Evolutionary conservation across 2,113 vertebrate genomes (phyloP), one percentile per base, ranked within the genome.

Genomic region (Xyrauchen texanus): DNA sequence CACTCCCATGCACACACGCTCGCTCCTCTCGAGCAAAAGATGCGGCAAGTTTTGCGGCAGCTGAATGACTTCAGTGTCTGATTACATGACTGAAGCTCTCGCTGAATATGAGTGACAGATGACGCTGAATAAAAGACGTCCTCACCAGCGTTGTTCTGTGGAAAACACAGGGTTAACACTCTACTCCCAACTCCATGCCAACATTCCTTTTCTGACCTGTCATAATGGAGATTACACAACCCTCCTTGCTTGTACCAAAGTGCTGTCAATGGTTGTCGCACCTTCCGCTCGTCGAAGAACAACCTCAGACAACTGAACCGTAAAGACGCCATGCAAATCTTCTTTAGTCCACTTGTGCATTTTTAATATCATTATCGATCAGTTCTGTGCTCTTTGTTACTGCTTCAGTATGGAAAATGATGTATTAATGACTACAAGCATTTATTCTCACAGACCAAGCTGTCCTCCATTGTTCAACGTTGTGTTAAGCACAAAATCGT

Each of bases 211-310:
- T 16, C 4, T 63, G 6, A 16, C 53, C 46, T 7, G 13, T 16
- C 78, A 21, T 8, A 53, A 44, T 67, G 77, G 44, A 62, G 78
- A 77, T 61, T 62, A 70, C 65, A n/a, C 76, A 53, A 60, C 55
- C 53, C 77, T 77, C 61, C 64, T 79, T 21, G 91, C 90, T 92
- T 85, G 83, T 91, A 93, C 92, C 91, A 93, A 93, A 93, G 91
- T 89, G 87, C 88, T 90, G 88, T 90, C 90, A 72, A 81, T 86
- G 85, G 86, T 86, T 80, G 85, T 89, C 84, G 82, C 86, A 86
- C 80, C 81, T 78, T 53, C 85, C 65, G 79, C 87, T 87, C 80
- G 81, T 87, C 83, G 42, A 63, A 83, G 83, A 90, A 85, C 88
- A 81, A 78, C 84, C 83, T 88, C 89, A 83, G 87, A 85, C 89